Base-by-base conservation (phyloP, 2,797 vertebrate species). In the Semotilus atromaculatus region DNA sequence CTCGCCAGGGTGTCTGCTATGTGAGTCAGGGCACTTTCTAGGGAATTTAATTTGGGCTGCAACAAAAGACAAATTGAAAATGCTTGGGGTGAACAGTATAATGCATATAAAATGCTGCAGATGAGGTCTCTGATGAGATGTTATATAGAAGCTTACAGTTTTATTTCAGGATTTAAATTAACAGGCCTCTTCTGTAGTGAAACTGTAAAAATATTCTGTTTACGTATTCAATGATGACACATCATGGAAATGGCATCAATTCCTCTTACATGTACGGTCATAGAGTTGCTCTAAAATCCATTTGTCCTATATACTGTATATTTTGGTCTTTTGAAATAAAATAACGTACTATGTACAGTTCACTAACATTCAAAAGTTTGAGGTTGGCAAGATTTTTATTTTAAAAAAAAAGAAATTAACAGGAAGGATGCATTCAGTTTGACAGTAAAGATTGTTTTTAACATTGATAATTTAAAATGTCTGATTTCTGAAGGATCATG, bases 1-100 rank as follows among this genome's bases (percentile, higher is more conserved):
- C 96, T 96, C 85, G 96, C 95, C 92, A 99, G 95, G 87, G 96
- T 92, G 92, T 98, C 97, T 66, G 97, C 97, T 87, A 97, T 90
- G 82, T 97, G 94, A 88, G 93, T 96, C 90, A 99, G 91, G 29
- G 96, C 94, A 26, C 88, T 93, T 92, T 95, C 96, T 29, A 95
- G 94, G 86, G 91, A 96, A 87, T 94, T 94, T 88, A 96, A 87
- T 92, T 91, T 87, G 23, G 89, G 82, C 98, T 99, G 90, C 8
- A 72, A 87, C 85, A 53, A 83, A 86, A 90, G 80, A 85, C 68
- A 83, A 84, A 88, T 85, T 84, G 82, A 66, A 86, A 87, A 80
- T 83, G 78, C 79, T 86, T 88, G 71, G 78, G 74, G 83, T 14
- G 78, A 23, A 79, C 11, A 77, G 58, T 16, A 66, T 21, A 78